These are phyloP conservation scores for Drosophila oshimai DNA, from an alignment of 1,140 invertebrate species.

Conservation along the genomic window DNA sequence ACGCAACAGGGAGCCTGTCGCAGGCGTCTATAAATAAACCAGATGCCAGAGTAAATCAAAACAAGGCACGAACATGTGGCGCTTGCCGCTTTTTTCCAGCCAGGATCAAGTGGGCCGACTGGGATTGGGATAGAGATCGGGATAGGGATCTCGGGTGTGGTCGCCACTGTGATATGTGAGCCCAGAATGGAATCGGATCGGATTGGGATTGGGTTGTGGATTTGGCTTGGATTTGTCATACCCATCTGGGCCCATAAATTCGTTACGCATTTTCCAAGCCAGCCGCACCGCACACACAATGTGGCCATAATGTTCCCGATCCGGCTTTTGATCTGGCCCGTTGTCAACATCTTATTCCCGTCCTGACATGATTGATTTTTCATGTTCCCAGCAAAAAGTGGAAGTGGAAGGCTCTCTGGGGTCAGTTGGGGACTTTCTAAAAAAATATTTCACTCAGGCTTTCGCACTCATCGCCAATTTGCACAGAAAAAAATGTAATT, in stretches of 20 bases:
- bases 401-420: constrained; percentile 10
- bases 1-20: constrained; percentile 68
- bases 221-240: constrained; percentile 69
- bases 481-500: neutral
- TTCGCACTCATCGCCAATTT: constrained; percentile 7
- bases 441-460: constrained; percentile 43
- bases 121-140: neutral
- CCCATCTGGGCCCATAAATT: constrained; percentile 62
- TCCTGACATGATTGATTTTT: constrained; percentile 73
- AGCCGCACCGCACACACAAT: constrained; percentile 44
- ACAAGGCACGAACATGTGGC: constrained; percentile 75
- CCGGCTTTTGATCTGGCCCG: constrained; percentile 58
- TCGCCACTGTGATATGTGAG: constrained; percentile 42
- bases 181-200: constrained; percentile 36
- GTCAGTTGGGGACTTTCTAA: constrained; percentile 59
- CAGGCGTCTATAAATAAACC: constrained; percentile 71
- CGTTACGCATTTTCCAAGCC: constrained; percentile 55
- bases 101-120: constrained; percentile 9
- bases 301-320: constrained; percentile 50
- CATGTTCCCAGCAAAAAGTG: constrained; percentile 47
- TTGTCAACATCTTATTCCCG: constrained; percentile 75
- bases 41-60: constrained; percentile 71
- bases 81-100: constrained; percentile 22
- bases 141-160: constrained; percentile 62
- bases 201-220: constrained; percentile 7